These are phyloP conservation scores for Etia nguti DNA, from an alignment of 2,113 vertebrate species.

Conservation along the genomic window DNA sequence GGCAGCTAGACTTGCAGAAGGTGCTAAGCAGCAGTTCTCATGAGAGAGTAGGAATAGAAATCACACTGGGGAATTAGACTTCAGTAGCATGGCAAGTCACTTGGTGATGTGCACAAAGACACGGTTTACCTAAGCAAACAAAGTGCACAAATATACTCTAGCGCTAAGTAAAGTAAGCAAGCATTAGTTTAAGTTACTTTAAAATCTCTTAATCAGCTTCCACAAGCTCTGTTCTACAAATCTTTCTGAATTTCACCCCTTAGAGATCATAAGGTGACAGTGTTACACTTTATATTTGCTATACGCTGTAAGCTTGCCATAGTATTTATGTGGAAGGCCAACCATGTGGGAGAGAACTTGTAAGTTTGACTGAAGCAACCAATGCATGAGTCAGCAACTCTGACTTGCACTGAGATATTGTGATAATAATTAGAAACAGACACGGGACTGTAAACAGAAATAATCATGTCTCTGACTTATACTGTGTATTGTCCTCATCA, in stretches of 20 bases:
- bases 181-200: background rate
- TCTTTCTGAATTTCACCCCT: background rate
- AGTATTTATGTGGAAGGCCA: background rate
- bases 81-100: constrained; percentile 1
- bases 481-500: background rate
- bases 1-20: constrained; percentile 35
- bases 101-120: background rate
- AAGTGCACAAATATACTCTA: background rate
- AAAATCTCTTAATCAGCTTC: background rate
- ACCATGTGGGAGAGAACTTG: background rate
- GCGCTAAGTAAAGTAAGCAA: background rate
- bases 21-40: constrained; percentile 71
- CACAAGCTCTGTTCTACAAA: background rate
- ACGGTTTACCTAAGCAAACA: background rate
- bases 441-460: background rate
- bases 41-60: constrained; percentile 57
- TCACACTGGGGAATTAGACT: constrained; percentile 46
- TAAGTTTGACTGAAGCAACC: background rate
- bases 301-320: background rate
- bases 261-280: background rate
- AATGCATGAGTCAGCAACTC: constrained; percentile 27
- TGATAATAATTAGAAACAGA: constrained; percentile 22
- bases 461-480: background rate
- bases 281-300: background rate
- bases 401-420: constrained; percentile 6